Percentiles rank a stretch among this genome's conserved stretches.
Evolutionary conservation across 2,113 vertebrate species (phyloP).

Genomic region (Centropus unirufus): DNA sequence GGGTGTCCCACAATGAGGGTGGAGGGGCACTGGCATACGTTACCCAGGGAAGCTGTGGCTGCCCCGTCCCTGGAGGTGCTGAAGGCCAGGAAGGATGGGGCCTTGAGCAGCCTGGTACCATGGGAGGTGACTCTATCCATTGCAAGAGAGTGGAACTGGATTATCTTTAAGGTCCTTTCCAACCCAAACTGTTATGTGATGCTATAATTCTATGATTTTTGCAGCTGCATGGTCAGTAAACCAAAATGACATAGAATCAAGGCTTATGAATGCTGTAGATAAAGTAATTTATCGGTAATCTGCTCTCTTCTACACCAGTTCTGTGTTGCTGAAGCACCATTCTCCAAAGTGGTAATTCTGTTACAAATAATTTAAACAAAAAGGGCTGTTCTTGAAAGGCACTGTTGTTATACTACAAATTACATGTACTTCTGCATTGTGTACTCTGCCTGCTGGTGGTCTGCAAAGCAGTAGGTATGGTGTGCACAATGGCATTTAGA

Average conservation of each 20-base stretch:
- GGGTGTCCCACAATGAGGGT: no score
- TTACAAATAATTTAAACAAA: conserved; percentile 25
- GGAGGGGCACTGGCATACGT: no score
- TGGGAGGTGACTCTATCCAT: no score
- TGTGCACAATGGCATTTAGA: background rate
- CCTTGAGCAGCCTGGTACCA: no score
- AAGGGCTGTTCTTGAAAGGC: background rate
- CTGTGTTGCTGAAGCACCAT: background rate
- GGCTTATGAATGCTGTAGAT: background rate
- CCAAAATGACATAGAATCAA: background rate
- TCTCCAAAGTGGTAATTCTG: background rate
- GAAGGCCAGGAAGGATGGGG: no score
- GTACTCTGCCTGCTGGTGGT: background rate
- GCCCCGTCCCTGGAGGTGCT: no score
- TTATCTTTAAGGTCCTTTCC: no score
- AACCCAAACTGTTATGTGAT: no score
- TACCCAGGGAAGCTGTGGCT: no score
- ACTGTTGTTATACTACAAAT: background rate
- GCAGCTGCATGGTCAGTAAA: background rate
- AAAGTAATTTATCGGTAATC: background rate
- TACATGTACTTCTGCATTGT: background rate
- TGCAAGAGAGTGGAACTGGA: no score
- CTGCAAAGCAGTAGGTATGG: background rate
- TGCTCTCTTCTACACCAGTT: background rate
- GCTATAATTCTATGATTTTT: background rate